Evolutionary conservation across 1,140 invertebrate genomes (phyloP), one percentile per base, ranked within the genome.

Genomic region (Plectrocnemia conspersa): DNA sequence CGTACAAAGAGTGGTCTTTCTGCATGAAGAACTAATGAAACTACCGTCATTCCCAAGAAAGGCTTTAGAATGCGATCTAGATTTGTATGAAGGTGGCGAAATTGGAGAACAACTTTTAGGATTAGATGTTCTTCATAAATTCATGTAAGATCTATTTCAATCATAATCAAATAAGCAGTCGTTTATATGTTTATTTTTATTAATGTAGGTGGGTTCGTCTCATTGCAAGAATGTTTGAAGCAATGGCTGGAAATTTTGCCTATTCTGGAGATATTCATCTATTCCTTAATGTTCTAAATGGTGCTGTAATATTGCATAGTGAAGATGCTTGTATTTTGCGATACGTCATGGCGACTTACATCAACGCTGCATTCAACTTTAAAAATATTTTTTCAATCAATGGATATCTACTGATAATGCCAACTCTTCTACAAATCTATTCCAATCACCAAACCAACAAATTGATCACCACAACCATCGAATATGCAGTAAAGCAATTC

Each of bases 1-100:
- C 7, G 91, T 95, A 1, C 93, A 97, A 75, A 81, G 89, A 44
- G 93, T 97, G 1, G 92, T 97, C n/a, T 99, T 99, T 68, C 79
- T 99, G 9, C 96, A 99, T 70, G 97, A 99, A 68, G 97, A 99
- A 74, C 78, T 99, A 0, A 97, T 97, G 83, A 99, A 99, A 72
- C 74, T 98, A 22, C 97, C 96, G 0, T 93, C 95, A 0, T 99
- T 99, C 75, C 97, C 97, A 0, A 80, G 97, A 40, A 98, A 98
- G 77, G 94, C 96, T 10, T 73, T 99, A 0, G 97, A 99, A 73
- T 88, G 94, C 11, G 95, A 99, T 71, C 82, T 99, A 58, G 88
- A 92, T 68, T 77, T 99, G 27, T 96, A 97, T 71, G 86, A 88
- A 70, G 84, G 89, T 18, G 96, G 94, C 9, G 82, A 86, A 64